Evolutionary conservation across 2,888 invertebrate genomes (phyloP), one percentile per base, ranked within the genome.

Genomic region (Brachycybe producta): DNA sequence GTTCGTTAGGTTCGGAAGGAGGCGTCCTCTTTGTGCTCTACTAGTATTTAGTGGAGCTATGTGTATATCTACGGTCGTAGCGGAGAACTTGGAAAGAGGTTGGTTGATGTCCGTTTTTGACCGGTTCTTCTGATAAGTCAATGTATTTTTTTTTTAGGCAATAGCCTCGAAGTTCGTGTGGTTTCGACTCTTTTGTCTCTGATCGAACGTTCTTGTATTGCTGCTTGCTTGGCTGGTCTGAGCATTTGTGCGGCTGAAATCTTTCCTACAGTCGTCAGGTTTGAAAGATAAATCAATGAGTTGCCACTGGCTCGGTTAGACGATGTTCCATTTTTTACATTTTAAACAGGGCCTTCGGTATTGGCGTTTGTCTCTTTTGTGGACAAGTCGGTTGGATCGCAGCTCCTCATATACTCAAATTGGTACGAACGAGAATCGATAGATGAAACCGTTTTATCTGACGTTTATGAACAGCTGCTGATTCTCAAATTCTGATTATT

Each of bases 241-340:
- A 43, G 26, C n/a, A 51, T 53, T 19, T 53, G 47, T 21, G 52
- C 47, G 23, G 30, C 48, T 15, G 53, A 53, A 51, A 35, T 46
- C n/a, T 53, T 51, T 39, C 53, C 53, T 2, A 53, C 53, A 19
- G 51, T 53, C 5, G 24, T 51, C 3, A 46, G 53, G 53, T 53
- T 34, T 27, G 21, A 13, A 4, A n/a, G 11, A n/a, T 21, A 13
- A 5, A 4, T 27, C 26, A 47, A 5, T n/a, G 8, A 44, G 15
- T 11, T 23, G 24, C 34, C 7, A 27, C 19, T 26, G 27, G 26
- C 17, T 26, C 15, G 21, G 21, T 42, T n/a, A 11, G 26, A 5
- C 15, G 21, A 43, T 15, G 13, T 21, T 21, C 19, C n/a, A 34
- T 7, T 35, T 24, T 8, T 23, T 17, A 26, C 23, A 26, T 42